Evolutionary conservation across 92 coral and sea anemone species (phyloP).

Genomic region (Galaxea fascicularis): DNA sequence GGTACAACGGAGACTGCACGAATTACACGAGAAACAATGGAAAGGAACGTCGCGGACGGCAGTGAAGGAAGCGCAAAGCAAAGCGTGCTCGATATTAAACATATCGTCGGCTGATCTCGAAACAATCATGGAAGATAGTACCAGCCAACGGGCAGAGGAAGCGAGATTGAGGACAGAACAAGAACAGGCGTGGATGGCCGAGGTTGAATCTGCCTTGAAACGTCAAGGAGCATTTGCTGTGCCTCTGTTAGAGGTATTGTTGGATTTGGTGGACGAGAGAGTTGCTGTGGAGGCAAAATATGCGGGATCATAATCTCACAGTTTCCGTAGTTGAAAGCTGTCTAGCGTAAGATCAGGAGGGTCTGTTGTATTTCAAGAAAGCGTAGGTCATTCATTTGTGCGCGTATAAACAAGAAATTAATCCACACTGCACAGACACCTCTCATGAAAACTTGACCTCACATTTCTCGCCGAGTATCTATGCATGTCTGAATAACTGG

Average conservation of each 20-base stretch:
- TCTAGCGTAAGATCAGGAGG: neutral
- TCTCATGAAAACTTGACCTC: no score
- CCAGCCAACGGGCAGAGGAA: slow-evolving; percentile 45
- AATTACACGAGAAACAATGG: slow-evolving; percentile 45
- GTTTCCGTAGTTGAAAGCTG: neutral
- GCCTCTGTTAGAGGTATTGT: slow-evolving; percentile 72
- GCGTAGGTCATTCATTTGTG: no score
- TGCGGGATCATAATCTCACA: neutral
- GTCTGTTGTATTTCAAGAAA: no score
- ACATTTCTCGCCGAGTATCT: no score
- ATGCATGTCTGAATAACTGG: no score
- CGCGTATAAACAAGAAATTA: no score
- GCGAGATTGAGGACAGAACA: slow-evolving; percentile 45
- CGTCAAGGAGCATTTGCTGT: slow-evolving; percentile 84
- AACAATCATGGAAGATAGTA: slow-evolving; percentile 72
- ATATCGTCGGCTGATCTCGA: slow-evolving; percentile 79
- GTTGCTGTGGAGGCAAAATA: slow-evolving; percentile 39
- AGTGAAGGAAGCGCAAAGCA: slow-evolving; percentile 74
- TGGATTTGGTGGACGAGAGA: slow-evolving; percentile 78
- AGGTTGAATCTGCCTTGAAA: slow-evolving; percentile 60
- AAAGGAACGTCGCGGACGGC: slow-evolving; percentile 63
- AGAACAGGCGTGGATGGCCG: slow-evolving; percentile 71
- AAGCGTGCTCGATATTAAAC: slow-evolving; percentile 86
- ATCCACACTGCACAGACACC: no score
- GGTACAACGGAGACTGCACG: slow-evolving; percentile 42